Evolutionary conservation across 2,113 vertebrate genomes (phyloP), one percentile per base, ranked within the genome.

Genomic region (Irena cyanogastra): DNA sequence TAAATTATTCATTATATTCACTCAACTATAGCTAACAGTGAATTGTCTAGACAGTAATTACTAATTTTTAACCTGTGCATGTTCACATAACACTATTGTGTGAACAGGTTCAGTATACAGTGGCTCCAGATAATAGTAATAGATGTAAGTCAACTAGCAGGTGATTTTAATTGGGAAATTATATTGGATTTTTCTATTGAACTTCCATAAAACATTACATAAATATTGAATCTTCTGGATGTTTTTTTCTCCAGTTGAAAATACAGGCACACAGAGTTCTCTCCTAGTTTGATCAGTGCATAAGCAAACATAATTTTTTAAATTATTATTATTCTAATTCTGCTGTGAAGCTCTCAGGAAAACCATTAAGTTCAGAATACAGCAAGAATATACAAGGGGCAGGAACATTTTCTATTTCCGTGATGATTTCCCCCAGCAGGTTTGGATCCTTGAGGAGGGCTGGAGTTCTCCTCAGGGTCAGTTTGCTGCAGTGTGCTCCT

Each of bases 1-100:
- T 96, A 94, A 93, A 97, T 92, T 91, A 97, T 96, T 95, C 93
- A 96, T 97, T 83, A 10, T 77, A 86, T 83, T 88, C 90, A 63
- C 64, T 94, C 93, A 92, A 18, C 90, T 95, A 66, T 92, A 83
- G 87, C 95, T 96, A 94, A 94, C 90, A 96, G 65, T 93, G 96
- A 95, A 92, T 97, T 97, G 95, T 95, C 95, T 96, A 94, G 95
- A 93, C 94, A 94, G 76, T 93, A 96, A 95, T 95, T 95, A 97
- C 94, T 90, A 90, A 95, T 96, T 95, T 94, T 94, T 88, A 97
- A 95, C 89, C 89, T 94, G 2, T 89, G 78, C 82, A 66, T 87
- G 63, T 71, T 94, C 92, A 90, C 80, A 64, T 79, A 81, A 54
- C 57, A 37, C 47, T 45, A 1, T n/a, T 91, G 81, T 94, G 88